Conservation (phyloP, 2,888 invertebrate species). For the Cheilosia vernalis region DNA sequence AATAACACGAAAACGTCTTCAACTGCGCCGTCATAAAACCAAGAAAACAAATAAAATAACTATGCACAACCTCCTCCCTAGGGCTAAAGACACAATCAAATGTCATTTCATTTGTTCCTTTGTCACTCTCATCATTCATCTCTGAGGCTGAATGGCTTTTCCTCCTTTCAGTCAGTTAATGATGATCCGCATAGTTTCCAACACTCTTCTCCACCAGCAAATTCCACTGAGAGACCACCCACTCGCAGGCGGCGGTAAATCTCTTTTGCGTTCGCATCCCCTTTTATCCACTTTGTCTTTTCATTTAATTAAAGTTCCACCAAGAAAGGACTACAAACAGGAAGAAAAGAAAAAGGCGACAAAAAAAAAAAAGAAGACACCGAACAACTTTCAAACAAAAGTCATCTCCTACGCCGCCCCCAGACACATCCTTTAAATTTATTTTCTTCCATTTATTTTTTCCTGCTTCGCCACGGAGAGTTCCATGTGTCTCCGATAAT, state of each 20-base stretch:
- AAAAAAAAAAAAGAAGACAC: not conserved
- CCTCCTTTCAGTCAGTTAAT: conserved; percentile 34
- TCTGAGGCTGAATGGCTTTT: not conserved
- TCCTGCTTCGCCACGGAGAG: not conserved
- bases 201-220: conserved; percentile 21
- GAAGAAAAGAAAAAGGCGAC: conserved; percentile 3
- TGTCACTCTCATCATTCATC: not conserved
- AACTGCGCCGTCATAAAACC: too few relatives aligned
- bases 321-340: conserved; percentile 11
- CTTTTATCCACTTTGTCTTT: conserved; percentile 49
- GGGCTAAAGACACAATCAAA: conserved; percentile 44
- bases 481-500: conserved; percentile 48
- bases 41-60: conserved; percentile 16
- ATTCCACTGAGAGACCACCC: conserved; percentile 8
- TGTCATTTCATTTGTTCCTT: conserved; percentile 10
- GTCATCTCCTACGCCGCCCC: conserved; percentile 1
- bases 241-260: conserved; percentile 2
- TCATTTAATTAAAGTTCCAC: conserved; percentile 67
- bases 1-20: too few relatives aligned
- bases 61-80: conserved; percentile 1
- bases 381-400: conserved; percentile 14
- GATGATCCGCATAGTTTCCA: conserved; percentile 60
- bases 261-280: conserved; percentile 2
- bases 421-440: conserved; percentile 54
- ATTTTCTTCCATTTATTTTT: conserved; percentile 15